Base-by-base conservation (phyloP, 1,140 invertebrate species). In the Hycleus phaleratus region DNA sequence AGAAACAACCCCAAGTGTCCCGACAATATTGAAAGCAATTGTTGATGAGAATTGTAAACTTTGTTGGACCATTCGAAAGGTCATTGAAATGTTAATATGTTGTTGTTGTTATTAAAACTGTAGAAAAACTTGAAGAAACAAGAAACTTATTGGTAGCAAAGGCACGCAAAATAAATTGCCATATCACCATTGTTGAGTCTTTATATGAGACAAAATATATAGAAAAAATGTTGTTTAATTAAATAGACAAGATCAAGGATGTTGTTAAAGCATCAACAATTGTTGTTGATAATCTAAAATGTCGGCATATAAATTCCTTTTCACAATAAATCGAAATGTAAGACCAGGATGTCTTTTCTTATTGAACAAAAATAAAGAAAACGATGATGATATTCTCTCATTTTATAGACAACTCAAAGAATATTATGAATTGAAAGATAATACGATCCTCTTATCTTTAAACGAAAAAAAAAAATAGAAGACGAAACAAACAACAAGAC, bases 331-430 rank as follows among this genome's bases (percentile, higher is more conserved):
- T 32, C 7, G 32, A 32, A 32, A 32, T 32, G 52, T 50, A 50
- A 49, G 26, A 56, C 26, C 59, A 61, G 59, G 59, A 61, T 61
- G 59, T 61, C 56, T 49, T 61, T 61, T 61, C 49, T 57, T 43
- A 56, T 53, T 7, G 32, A 32, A 5, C 32, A 4, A 7, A 32
- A 32, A 4, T 5, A 7, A 32, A 32, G 32, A 32, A 18, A 18
- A 18, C 18, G 18, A 18, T 18, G 32, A 32, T 32, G 32, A 32
- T 32, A 32, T 32, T 5, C 7, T 32, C 18, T 18, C 32, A 61
- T 57, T 46, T 57, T 56, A 56, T 43, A 57, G 59, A 61, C 59
- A 57, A 61, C 25, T 53, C 46, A 61, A 61, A 51, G 59, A 60
- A 56, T 43, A 43, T 26, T 26, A 52, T 46, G 46, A 49, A 48